These are phyloP conservation scores for Acanthosepion lycidas DNA, from an alignment of 2,888 invertebrate genomes.

Conservation along the genomic window DNA sequence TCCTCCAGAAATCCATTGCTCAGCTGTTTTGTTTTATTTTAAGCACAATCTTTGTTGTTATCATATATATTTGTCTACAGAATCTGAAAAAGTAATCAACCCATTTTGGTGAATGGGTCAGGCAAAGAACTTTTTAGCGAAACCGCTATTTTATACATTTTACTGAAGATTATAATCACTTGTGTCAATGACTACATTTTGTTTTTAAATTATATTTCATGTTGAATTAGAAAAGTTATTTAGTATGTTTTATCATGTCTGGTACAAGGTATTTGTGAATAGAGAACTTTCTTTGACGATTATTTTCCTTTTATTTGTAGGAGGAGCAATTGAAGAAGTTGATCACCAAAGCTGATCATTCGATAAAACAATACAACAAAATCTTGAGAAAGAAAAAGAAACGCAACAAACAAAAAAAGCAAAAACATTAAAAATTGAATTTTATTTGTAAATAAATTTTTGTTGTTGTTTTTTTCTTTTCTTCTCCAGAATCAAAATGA, in stretches of 20 bases:
- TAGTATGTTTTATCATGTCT: not conserved
- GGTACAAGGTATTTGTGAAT: too few relatives aligned
- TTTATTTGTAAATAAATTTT: constrained; percentile 4
- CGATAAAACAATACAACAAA: constrained; percentile 36
- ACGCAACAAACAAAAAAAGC: not conserved
- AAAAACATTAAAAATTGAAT: not conserved
- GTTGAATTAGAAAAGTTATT: not conserved
- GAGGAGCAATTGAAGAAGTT: constrained; percentile 42
- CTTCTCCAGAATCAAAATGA: not conserved
- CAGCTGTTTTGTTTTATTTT: too few relatives aligned
- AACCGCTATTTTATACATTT: too few relatives aligned
- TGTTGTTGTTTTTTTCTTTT: not conserved
- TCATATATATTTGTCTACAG: too few relatives aligned
- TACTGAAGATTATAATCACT: too few relatives aligned
- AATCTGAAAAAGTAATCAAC: too few relatives aligned
- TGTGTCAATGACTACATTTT: too few relatives aligned
- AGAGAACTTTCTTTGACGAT: not conserved
- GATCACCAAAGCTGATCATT: constrained; percentile 34
- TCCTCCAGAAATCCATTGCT: too few relatives aligned
- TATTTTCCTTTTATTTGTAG: not conserved
- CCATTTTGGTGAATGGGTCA: too few relatives aligned
- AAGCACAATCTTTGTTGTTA: too few relatives aligned
- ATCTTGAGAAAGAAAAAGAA: not conserved
- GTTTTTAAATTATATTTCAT: not conserved
- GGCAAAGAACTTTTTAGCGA: too few relatives aligned